Evolutionary conservation across 2,888 invertebrate genomes (phyloP).

Genomic region (Auanema sp.): DNA sequence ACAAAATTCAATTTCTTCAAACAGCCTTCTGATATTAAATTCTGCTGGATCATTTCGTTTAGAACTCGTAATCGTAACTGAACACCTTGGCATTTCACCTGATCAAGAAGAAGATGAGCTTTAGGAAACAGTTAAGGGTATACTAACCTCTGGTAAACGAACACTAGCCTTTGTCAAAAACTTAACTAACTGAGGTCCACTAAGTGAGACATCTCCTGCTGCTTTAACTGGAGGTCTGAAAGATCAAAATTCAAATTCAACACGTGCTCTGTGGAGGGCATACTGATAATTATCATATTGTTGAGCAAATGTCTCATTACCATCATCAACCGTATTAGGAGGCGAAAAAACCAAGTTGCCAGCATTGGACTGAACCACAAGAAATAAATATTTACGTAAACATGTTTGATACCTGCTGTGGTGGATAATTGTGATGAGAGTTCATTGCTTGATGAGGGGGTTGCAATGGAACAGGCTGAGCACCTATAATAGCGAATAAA

Average conservation of each 20-base stretch:
- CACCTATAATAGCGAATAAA: too few species aligned
- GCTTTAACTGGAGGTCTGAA: conserved; percentile 46
- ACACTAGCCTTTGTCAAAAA: conserved; percentile 50
- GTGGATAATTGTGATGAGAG: too few species aligned
- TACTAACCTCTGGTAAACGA: conserved; percentile 33
- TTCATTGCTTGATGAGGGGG: too few species aligned
- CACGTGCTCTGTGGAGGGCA: not conserved
- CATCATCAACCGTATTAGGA: conserved; percentile 36
- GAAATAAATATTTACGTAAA: too few species aligned
- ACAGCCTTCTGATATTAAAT: conserved; percentile 35
- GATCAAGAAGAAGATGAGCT: conserved; percentile 13
- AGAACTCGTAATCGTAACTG: conserved; percentile 43
- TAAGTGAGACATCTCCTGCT: conserved; percentile 52
- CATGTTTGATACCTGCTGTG: too few species aligned
- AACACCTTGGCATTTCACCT: conserved; percentile 51
- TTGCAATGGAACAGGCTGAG: too few species aligned
- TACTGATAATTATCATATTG: conserved; percentile 6
- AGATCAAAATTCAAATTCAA: not conserved
- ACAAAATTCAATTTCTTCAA: conserved; percentile 55
- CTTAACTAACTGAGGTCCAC: conserved; percentile 40
- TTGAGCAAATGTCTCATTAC: conserved; percentile 9
- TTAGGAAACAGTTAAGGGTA: not conserved
- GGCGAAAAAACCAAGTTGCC: conserved; percentile 38
- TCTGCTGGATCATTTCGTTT: conserved; percentile 28
- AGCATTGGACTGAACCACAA: conserved; percentile 14